Evolutionary conservation across 2,888 invertebrate species (phyloP).

Genomic region (Tiliacea aurago): DNA sequence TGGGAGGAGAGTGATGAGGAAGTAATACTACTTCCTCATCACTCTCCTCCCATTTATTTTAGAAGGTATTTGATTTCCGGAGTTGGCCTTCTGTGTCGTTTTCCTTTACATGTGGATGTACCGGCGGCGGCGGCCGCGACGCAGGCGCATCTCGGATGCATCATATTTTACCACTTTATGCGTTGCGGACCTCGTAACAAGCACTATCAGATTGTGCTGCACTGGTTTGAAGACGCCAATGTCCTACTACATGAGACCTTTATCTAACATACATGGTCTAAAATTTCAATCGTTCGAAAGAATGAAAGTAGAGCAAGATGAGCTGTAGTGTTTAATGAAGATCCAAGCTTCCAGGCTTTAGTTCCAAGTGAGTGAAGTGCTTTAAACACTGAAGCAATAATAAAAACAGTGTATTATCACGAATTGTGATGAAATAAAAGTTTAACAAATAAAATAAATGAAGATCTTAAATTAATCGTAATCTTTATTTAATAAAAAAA

Average conservation of each 20-base stretch:
- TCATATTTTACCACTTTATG: slow-evolving; percentile 63
- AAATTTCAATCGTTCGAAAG: not conserved
- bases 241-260: not conserved
- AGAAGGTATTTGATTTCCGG: not conserved
- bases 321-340: too few relatives aligned
- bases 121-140: slow-evolving; percentile 4
- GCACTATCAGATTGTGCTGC: slow-evolving; percentile 40
- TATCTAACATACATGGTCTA: not conserved
- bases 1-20: too few relatives aligned
- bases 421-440: too few relatives aligned
- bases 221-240: slow-evolving; percentile 1
- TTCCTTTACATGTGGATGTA: not conserved
- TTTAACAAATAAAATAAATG: too few relatives aligned
- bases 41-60: too few relatives aligned
- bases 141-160: slow-evolving; percentile 30
- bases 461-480: too few relatives aligned
- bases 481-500: too few relatives aligned
- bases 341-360: too few relatives aligned
- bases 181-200: slow-evolving; percentile 46
- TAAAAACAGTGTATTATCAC: too few relatives aligned
- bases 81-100: slow-evolving; percentile 14
- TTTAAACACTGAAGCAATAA: too few relatives aligned
- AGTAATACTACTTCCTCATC: too few relatives aligned
- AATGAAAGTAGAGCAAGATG: not conserved
- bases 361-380: too few relatives aligned